phyloP scores from a whole-genome alignment of 2,797 vertebrate genomes.

The Pempheris klunzingeri region DNA sequence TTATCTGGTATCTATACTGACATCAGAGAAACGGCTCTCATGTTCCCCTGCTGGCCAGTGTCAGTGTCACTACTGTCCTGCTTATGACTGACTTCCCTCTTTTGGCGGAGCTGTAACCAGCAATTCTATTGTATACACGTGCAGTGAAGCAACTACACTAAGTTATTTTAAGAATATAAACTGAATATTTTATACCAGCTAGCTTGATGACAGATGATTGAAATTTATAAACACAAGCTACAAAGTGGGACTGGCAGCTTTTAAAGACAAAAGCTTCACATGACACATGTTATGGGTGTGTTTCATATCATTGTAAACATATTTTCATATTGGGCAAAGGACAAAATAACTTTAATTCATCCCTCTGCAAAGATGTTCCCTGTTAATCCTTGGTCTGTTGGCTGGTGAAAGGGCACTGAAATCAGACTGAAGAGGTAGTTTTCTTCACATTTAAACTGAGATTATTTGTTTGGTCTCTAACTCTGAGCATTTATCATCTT shows the following conservation, averaged over 20 bases:
- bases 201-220: neutral
- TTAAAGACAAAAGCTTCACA: neutral
- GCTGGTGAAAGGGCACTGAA: neutral
- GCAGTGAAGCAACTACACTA: neutral
- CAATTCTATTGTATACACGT: neutral
- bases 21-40: neutral
- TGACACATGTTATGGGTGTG: neutral
- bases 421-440: neutral
- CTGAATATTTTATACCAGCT: neutral
- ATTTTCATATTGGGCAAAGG: neutral
- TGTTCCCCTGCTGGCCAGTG: slow-evolving; percentile 63
- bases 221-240: neutral
- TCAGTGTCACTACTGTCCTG: slow-evolving; percentile 14
- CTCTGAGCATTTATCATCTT: neutral
- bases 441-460: neutral
- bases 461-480: neutral
- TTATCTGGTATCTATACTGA: neutral
- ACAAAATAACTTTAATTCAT: neutral
- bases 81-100: slow-evolving; percentile 18
- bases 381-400: neutral
- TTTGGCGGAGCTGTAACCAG: slow-evolving; percentile 17
- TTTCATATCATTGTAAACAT: neutral
- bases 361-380: neutral
- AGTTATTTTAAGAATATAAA: neutral
- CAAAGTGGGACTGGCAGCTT: neutral